These are phyloP conservation scores for Tyrannus savana DNA, from an alignment of 2,113 vertebrate species.

Conservation along the genomic window DNA sequence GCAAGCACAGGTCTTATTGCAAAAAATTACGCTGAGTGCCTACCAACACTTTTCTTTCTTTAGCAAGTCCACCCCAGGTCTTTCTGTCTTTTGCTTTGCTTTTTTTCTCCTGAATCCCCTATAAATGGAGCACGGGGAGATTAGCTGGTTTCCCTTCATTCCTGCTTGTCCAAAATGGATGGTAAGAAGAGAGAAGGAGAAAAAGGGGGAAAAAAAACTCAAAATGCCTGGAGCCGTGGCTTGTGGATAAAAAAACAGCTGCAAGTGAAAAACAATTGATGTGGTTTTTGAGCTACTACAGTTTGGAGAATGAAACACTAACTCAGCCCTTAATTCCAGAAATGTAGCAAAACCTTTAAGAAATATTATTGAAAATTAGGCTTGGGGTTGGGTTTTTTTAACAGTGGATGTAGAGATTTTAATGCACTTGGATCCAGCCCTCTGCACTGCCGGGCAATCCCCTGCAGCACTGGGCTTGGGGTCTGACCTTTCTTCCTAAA, in stretches of 20 bases:
- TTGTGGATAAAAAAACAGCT: constrained; percentile 64
- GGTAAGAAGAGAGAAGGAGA: constrained; percentile 10
- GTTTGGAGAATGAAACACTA: constrained; percentile 36
- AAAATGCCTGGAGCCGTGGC: constrained; percentile 56
- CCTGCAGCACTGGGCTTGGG: neutral
- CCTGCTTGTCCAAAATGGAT: constrained; percentile 61
- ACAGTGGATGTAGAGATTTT: neutral
- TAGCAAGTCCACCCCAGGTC: neutral
- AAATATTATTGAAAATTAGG: neutral
- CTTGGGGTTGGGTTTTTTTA: neutral
- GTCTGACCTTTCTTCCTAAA: neutral
- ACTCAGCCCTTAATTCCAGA: constrained; percentile 1
- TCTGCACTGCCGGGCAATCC: neutral
- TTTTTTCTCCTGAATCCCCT: neutral
- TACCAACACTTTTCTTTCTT: constrained; percentile 15
- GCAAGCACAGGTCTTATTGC: neutral
- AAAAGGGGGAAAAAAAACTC: neutral
- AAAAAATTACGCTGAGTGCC: neutral
- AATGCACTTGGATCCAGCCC: neutral
- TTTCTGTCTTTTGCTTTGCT: neutral
- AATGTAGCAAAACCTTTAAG: neutral
- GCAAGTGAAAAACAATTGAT: constrained; percentile 54
- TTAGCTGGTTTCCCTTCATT: constrained; percentile 74
- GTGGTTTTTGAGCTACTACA: constrained; percentile 25
- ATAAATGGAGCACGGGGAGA: constrained; percentile 50